phyloP scores from a whole-genome alignment of 2,888 invertebrate species.

The Melanotus villosus region DNA sequence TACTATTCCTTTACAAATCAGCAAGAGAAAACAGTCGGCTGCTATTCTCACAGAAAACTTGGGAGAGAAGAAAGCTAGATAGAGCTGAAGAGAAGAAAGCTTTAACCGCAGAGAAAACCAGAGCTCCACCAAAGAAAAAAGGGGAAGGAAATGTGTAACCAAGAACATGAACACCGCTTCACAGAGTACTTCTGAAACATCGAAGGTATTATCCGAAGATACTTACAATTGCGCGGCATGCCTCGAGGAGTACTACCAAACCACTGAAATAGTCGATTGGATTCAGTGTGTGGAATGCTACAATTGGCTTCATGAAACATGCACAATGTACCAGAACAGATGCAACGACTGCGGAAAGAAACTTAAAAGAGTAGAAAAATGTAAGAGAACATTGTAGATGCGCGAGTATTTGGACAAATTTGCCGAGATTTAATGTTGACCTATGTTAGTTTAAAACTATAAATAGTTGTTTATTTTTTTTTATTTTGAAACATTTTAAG shows the following conservation, averaged over 20 bases:
- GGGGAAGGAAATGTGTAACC: background rate
- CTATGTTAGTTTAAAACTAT: too few species aligned
- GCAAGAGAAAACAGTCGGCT: background rate
- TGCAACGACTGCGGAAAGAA: background rate
- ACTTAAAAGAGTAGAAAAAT: background rate
- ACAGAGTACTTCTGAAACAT: background rate
- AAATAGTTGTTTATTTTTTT: too few species aligned
- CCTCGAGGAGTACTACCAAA: background rate
- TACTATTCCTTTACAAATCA: background rate
- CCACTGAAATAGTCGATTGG: background rate
- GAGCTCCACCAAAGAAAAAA: background rate
- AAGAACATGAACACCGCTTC: background rate
- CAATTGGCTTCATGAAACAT: background rate
- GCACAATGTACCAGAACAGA: background rate
- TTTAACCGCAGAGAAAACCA: background rate
- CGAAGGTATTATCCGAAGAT: background rate
- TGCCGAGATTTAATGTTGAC: too few species aligned
- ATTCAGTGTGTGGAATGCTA: background rate
- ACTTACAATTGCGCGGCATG: background rate
- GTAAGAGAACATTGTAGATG: background rate
- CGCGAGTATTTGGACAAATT: too few species aligned
- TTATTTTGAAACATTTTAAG: too few species aligned
- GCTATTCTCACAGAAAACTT: background rate
- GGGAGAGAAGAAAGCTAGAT: background rate
- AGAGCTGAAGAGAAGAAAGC: background rate